Evolutionary conservation across 2,797 vertebrate species (phyloP), one percentile per base, ranked within the genome.

Genomic region (Mycteria americana): DNA sequence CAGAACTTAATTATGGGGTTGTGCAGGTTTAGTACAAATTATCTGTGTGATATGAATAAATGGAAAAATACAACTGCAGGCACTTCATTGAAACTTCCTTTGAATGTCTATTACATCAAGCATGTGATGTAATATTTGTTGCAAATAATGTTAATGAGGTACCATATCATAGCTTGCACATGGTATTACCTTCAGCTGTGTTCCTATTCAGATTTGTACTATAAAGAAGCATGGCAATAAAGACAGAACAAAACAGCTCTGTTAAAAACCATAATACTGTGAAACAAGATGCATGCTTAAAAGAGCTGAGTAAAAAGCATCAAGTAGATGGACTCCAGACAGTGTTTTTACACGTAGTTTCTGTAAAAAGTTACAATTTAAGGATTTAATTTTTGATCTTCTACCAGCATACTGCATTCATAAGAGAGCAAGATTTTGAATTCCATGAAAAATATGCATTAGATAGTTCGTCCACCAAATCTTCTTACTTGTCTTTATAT

Each of bases 201-300:
- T 98, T 99, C 99, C 99, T 99, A 99, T 98, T 99, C 99, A 99
- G 99, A 99, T 99, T 98, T 99, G 99, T 99, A 99, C 98, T 99
- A 99, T 97, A 99, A 98, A 99, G 98, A 99, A 99, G 98, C 98
- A 98, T 98, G 98, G 98, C 98, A 99, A 99, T 98, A 99, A 98
- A 99, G 98, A 99, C 98, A 99, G 98, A 99, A 99, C 98, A 99
- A 98, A 99, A 99, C 98, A 99, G 98, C 98, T 98, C 98, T 98
- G 98, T 99, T 99, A 99, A 99, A 98, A 97, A 98, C 94, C 97
- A 96, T 94, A 96, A 96, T 93, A 98, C 91, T 97, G 93, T 79
- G 50, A 98, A 97, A 97, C 95, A 97, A 97, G 96, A 97, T 41
- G 89, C 96, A 97, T 95, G 85, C 95, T 97, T 96, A 86, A 93